Conservation (phyloP, 2,113 vertebrate genomes). For the Neodontobutis hainanensis region DNA sequence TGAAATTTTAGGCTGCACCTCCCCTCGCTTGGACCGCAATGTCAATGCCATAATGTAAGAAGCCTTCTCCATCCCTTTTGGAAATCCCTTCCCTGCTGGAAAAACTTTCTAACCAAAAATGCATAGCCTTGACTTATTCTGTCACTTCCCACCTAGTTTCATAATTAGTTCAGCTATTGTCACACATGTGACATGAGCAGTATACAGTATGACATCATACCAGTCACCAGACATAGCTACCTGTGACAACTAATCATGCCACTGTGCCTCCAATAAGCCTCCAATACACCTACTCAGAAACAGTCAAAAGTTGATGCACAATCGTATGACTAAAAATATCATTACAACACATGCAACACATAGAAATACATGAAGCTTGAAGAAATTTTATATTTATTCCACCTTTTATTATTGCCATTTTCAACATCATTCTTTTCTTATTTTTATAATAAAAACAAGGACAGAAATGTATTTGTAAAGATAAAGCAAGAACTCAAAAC, state of each 20-base stretch:
- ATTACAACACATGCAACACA: constrained; percentile 18
- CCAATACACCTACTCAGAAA: constrained; percentile 35
- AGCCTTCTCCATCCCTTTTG: constrained; percentile 12
- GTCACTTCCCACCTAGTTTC: neutral
- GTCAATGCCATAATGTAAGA: constrained; percentile 92
- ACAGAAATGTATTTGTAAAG: too few relatives aligned
- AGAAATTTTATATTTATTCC: neutral
- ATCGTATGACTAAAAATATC: constrained; percentile 43
- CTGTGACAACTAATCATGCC: constrained; percentile 32
- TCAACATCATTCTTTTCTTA: neutral
- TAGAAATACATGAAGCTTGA: constrained; percentile 28
- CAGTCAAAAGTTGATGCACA: constrained; percentile 40
- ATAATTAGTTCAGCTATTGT: constrained; percentile 34
- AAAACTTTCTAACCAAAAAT: constrained; percentile 16
- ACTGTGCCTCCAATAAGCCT: constrained; percentile 11
- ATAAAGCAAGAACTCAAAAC: too few relatives aligned
- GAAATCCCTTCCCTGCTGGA: constrained; percentile 8
- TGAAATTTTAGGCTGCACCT: constrained; percentile 94
- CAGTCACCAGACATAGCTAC: constrained; percentile 32
- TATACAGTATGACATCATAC: constrained; percentile 44
- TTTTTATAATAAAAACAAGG: too few relatives aligned
- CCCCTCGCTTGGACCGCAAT: constrained; percentile 82
- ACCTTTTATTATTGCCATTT: neutral
- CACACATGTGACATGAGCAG: constrained; percentile 37
- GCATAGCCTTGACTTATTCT: constrained; percentile 30